Base-by-base conservation (phyloP, 2,797 vertebrate species). In the Danionella dracula region DNA sequence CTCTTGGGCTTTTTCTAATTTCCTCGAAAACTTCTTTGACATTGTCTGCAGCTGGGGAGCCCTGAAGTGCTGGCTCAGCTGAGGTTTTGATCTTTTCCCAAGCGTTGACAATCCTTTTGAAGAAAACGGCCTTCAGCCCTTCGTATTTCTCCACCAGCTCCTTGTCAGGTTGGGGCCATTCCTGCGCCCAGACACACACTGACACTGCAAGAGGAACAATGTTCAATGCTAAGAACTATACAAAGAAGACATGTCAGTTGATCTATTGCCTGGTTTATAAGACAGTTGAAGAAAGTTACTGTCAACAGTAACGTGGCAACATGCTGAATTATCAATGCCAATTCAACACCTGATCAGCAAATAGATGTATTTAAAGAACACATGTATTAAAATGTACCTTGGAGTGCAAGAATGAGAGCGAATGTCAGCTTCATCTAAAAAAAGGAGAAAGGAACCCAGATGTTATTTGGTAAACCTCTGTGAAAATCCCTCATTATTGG, bases 401-500 rank as follows among this genome's bases (percentile, higher is more conserved):
- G 90, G 79, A 91, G 83, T 66, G 80, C 77, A 29, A 91, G 81
- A 75, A 90, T 59, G 68, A 89, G 78, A 41, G 81, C 88, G 49
- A 90, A 53, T 32, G 55, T 60, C 12, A 79, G 74, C 77, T 88
- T 91, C 73, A 73, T 76, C 88, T 76, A 54, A 5, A 13, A n/a
- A 64, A 21, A 54, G 19, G 4, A 57, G 27, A 64, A 5, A 38
- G 10, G 40, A 19, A 44, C 35, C 9, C 46, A 12, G 20, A 60
- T 12, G 27, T 13, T 11, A 20, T 15, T 17, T 54, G 11, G n/a
- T n/a, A n/a, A n/a, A n/a, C n/a, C n/a, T n/a, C n/a, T n/a, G n/a
- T n/a, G n/a, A n/a, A n/a, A n/a, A n/a, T n/a, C n/a, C n/a, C n/a
- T n/a, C n/a, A n/a, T n/a, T n/a, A n/a, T n/a, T n/a, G n/a, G n/a